phyloP scores from a whole-genome alignment of 2,113 vertebrate genomes.

The Anas platyrhynchos region DNA sequence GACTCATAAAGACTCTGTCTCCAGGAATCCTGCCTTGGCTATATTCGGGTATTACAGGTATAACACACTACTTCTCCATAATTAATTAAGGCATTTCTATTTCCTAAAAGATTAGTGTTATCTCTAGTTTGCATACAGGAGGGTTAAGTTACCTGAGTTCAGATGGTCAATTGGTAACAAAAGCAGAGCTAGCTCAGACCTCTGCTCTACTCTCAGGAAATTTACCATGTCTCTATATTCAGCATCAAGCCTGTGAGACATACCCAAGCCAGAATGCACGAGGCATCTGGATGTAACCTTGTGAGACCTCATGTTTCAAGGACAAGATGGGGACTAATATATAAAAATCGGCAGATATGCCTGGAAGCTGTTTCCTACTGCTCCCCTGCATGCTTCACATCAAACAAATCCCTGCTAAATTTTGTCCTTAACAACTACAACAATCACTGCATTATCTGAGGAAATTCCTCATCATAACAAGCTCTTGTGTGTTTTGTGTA shows the following conservation, averaged over 20 bases:
- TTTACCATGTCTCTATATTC: not conserved
- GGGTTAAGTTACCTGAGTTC: not conserved
- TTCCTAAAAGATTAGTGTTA: not conserved
- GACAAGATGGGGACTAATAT: not conserved
- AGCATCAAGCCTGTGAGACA: not conserved
- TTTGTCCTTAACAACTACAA: conserved; percentile 54
- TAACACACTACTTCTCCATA: not conserved
- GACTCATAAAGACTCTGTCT: not conserved
- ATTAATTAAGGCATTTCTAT: not conserved
- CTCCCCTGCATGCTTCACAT: not conserved
- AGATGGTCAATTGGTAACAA: not conserved
- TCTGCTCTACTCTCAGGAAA: not conserved
- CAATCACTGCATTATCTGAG: conserved; percentile 37
- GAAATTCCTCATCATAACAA: conserved; percentile 65
- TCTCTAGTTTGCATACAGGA: not conserved
- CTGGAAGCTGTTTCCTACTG: not conserved
- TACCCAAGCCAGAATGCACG: not conserved
- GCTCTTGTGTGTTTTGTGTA: conserved; percentile 55
- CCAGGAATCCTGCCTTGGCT: not conserved
- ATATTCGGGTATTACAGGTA: not conserved
- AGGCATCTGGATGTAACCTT: not conserved
- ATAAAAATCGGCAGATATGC: not conserved
- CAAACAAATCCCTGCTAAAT: conserved; percentile 57
- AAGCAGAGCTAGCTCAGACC: not conserved
- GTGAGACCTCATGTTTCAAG: not conserved